Percentiles rank a stretch among this genome's conserved stretches.
Evolutionary conservation across 1,140 invertebrate species (phyloP).

Genomic region (Theocolax elegans): DNA sequence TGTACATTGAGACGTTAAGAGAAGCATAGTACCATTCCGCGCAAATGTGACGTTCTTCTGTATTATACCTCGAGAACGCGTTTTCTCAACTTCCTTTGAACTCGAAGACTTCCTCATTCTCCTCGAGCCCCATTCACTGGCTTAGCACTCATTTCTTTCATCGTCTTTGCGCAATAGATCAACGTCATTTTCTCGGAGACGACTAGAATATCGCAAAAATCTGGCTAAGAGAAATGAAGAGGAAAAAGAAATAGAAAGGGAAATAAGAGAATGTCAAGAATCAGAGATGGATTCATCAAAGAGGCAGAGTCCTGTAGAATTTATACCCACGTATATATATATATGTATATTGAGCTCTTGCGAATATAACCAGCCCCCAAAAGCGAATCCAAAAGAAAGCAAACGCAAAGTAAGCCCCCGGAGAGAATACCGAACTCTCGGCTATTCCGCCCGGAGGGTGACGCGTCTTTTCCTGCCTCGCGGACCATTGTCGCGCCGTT

Average conservation of each 20-base stretch:
- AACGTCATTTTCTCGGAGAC: slow-evolving; percentile 8
- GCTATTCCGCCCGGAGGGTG: background rate
- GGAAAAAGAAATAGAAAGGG: slow-evolving; percentile 2
- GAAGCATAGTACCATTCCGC: no score
- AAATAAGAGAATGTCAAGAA: background rate
- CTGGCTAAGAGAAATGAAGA: background rate
- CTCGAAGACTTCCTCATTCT: background rate
- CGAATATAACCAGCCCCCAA: slow-evolving; percentile 3
- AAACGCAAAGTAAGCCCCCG: slow-evolving; percentile 2
- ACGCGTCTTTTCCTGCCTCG: slow-evolving; percentile 15
- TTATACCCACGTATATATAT: no score
- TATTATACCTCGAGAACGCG: background rate
- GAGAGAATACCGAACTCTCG: background rate
- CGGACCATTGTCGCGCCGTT: slow-evolving; percentile 16
- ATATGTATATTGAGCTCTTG: no score
- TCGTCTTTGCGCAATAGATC: slow-evolving; percentile 23
- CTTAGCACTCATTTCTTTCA: background rate
- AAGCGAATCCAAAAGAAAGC: background rate
- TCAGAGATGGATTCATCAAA: background rate
- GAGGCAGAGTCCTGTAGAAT: no score
- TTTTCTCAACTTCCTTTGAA: background rate
- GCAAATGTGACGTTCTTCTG: background rate
- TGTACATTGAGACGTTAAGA: no score
- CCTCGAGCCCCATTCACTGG: background rate
- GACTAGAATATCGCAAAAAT: background rate